Conservation (phyloP, 2,888 invertebrate species). For the Mesorhabditis spiculigera region DNA sequence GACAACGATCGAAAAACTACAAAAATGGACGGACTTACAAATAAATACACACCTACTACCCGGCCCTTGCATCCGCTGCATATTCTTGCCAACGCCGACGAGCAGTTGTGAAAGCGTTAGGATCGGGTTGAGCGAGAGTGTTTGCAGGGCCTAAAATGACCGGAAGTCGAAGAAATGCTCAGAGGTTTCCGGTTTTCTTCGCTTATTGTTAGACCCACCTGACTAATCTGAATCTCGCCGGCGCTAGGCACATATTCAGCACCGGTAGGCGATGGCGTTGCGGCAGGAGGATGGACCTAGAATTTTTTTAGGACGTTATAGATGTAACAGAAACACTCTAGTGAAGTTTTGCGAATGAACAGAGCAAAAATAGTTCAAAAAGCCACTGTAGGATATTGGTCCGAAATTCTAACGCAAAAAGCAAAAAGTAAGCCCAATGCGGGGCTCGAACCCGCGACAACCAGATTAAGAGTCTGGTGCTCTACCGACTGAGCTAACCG, state of each 20-base stretch:
- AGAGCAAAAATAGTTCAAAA: too few species aligned
- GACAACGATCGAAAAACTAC: background rate
- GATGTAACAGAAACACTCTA: too few species aligned
- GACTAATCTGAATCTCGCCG: too few species aligned
- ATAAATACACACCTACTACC: background rate
- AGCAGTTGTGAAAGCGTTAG: background rate
- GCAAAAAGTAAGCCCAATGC: slow-evolving; percentile 40
- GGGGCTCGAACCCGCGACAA: slow-evolving; percentile 57
- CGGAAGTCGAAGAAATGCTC: background rate
- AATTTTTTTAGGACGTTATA: too few species aligned
- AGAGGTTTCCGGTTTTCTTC: too few species aligned
- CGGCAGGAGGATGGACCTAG: too few species aligned
- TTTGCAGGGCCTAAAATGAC: background rate
- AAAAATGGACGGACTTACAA: background rate
- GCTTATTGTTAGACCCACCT: too few species aligned
- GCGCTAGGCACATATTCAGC: too few species aligned
- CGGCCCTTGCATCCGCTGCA: background rate
- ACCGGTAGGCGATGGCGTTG: too few species aligned
- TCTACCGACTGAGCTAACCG: slow-evolving; percentile 57
- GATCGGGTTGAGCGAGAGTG: background rate
- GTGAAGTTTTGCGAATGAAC: too few species aligned
- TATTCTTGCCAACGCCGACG: background rate
- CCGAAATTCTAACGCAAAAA: too few species aligned
- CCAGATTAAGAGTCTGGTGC: slow-evolving; percentile 57
- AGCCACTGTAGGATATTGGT: too few species aligned